Percentiles rank a stretch among this genome's conserved stretches.
These are phyloP conservation scores for Gonioctena quinquepunctata DNA, from an alignment of 1,140 invertebrate genomes.

Conservation along the genomic window DNA sequence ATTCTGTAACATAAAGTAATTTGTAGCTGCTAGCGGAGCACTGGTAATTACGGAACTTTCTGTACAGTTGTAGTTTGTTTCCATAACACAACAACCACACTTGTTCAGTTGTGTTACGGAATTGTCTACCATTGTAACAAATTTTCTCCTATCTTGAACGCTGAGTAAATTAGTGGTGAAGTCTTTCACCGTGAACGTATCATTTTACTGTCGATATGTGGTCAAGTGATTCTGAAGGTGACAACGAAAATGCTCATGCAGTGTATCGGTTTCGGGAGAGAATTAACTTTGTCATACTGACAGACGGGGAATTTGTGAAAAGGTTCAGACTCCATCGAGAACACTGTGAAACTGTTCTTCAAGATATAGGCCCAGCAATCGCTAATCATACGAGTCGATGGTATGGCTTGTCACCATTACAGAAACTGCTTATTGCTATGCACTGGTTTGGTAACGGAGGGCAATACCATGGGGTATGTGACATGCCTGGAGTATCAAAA, in stretches of 20 bases:
- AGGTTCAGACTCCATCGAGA: not conserved
- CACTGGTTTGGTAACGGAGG: constrained; percentile 3
- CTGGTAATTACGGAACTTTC: not conserved
- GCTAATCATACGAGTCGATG: not conserved
- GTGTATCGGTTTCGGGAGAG: not conserved
- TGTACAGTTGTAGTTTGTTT: not conserved
- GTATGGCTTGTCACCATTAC: not conserved
- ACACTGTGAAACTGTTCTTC: not conserved
- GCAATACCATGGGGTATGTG: constrained; percentile 15
- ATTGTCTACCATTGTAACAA: not conserved
- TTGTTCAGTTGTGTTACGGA: not conserved
- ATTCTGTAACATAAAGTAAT: not conserved
- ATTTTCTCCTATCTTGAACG: not conserved
- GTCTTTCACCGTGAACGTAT: not conserved
- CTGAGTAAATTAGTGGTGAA: not conserved
- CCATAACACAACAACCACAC: not conserved
- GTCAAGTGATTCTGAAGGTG: not conserved
- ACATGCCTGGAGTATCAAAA: constrained; percentile 25
- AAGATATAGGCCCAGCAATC: not conserved
- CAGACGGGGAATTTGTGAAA: not conserved
- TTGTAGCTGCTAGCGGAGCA: not conserved
- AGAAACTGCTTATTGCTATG: not conserved
- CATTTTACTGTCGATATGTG: not conserved
- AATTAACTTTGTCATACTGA: not conserved
- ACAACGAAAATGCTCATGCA: not conserved